Evolutionary conservation across 2,888 invertebrate species (phyloP).

Genomic region (Agonopterix heracliana): DNA sequence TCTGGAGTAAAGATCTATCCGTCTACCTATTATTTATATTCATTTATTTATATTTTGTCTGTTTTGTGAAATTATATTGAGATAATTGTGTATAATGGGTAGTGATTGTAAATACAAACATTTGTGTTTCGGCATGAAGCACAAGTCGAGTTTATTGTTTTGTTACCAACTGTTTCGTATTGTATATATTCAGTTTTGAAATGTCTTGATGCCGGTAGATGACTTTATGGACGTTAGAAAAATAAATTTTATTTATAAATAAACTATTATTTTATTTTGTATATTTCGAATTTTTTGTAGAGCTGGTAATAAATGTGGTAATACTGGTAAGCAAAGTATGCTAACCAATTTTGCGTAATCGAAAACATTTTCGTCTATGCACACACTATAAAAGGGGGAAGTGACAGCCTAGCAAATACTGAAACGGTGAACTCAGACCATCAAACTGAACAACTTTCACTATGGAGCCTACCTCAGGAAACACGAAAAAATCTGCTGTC

Average conservation of each 20-base stretch:
- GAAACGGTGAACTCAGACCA: too few relatives aligned
- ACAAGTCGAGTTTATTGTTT: conserved; percentile 24
- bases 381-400: too few relatives aligned
- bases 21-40: conserved; percentile 7
- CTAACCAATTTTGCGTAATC: too few relatives aligned
- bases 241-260: conserved; percentile 65
- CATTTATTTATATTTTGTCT: conserved; percentile 12
- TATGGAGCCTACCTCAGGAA: too few relatives aligned
- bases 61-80: conserved; percentile 21
- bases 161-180: conserved; percentile 22
- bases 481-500: too few relatives aligned
- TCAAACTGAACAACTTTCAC: too few relatives aligned
- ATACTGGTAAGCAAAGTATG: too few relatives aligned
- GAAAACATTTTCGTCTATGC: too few relatives aligned
- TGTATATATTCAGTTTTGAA: conserved; percentile 19
- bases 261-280: conserved; percentile 11
- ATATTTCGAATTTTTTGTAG: too few relatives aligned
- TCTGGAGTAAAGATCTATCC: conserved; percentile 37
- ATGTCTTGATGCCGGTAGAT: conserved; percentile 45
- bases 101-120: conserved; percentile 26
- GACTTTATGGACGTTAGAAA: conserved; percentile 55
- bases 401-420: too few relatives aligned
- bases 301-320: too few relatives aligned
- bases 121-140: conserved; percentile 24
- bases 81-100: conserved; percentile 12